A percentile compares a stretch with the other conserved stretches of the same genome.
Conservation (phyloP, 2,888 invertebrate genomes). For the Drepana falcataria region DNA sequence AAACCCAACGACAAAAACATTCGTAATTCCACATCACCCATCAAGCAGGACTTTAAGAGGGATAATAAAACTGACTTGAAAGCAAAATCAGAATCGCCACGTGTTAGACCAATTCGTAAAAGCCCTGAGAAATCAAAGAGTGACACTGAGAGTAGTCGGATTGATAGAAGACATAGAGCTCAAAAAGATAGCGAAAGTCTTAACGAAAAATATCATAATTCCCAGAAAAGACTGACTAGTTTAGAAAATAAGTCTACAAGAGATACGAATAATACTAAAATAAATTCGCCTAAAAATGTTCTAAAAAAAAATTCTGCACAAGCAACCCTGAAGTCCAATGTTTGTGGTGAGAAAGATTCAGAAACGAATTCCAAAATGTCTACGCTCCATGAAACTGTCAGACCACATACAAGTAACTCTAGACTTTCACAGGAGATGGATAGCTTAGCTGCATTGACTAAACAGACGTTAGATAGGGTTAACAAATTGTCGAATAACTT, state of each 20-base stretch:
- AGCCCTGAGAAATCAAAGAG: slow-evolving; percentile 67
- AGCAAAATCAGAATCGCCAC: slow-evolving; percentile 49
- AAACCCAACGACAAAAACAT: slow-evolving; percentile 51
- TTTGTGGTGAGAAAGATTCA: slow-evolving; percentile 40
- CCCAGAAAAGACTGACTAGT: slow-evolving; percentile 79
- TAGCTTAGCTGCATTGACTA: slow-evolving; percentile 81
- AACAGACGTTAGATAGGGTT: slow-evolving; percentile 83
- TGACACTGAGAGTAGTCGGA: slow-evolving; percentile 62
- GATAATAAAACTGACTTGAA: slow-evolving; percentile 48
- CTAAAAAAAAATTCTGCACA: slow-evolving; percentile 44
- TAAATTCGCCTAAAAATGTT: slow-evolving; percentile 52
- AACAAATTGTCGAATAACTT: slow-evolving; percentile 80
- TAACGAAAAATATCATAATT: slow-evolving; percentile 75
- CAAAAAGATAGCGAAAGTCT: slow-evolving; percentile 72
- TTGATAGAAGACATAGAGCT: slow-evolving; percentile 68
- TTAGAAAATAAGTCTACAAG: slow-evolving; percentile 70
- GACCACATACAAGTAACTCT: slow-evolving; percentile 57
- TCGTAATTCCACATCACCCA: slow-evolving; percentile 52
- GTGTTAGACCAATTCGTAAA: slow-evolving; percentile 43
- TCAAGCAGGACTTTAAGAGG: slow-evolving; percentile 56
- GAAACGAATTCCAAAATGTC: slow-evolving; percentile 58
- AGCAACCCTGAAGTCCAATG: slow-evolving; percentile 40
- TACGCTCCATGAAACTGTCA: slow-evolving; percentile 66
- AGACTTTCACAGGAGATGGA: slow-evolving; percentile 80
- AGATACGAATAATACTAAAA: slow-evolving; percentile 58